A percentile compares a stretch with the other conserved stretches of the same genome.
Conservation (phyloP, 2,888 invertebrate genomes). For the Tetheella fluctuosa region DNA sequence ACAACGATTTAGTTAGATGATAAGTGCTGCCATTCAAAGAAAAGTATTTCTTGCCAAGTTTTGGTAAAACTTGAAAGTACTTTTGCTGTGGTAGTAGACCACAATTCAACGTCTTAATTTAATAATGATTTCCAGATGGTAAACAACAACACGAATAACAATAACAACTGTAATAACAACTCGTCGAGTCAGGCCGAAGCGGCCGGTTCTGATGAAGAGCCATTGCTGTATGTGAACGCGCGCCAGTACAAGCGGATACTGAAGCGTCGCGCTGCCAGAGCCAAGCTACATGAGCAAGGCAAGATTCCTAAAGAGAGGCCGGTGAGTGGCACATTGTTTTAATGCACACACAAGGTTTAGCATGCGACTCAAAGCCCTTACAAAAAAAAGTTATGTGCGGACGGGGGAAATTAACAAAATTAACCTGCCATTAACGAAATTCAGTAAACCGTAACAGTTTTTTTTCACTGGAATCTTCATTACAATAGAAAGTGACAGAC, state of each 20-base stretch:
- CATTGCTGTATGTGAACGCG: slow-evolving; percentile 98
- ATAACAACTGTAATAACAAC: slow-evolving; percentile 23
- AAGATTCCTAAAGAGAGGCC: slow-evolving; percentile 98
- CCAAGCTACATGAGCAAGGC: slow-evolving; percentile 96
- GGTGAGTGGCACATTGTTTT: slow-evolving; percentile 69
- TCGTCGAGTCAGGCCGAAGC: slow-evolving; percentile 61
- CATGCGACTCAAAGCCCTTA: no score
- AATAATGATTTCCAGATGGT: slow-evolving; percentile 62
- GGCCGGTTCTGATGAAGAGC: slow-evolving; percentile 93
- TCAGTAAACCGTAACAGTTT: no score
- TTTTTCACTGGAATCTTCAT: no score
- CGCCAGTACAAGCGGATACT: slow-evolving; percentile 98
- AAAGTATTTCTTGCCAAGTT: no score
- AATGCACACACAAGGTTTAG: background rate
- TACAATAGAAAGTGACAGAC: no score
- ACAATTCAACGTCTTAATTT: background rate
- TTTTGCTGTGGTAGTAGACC: no score
- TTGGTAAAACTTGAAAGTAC: no score
- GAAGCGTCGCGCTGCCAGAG: slow-evolving; percentile 96
- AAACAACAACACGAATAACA: slow-evolving; percentile 37
- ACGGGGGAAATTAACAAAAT: no score
- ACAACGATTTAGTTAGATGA: no score
- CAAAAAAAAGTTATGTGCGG: no score
- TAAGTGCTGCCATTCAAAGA: no score
- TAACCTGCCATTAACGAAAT: no score